Base-by-base conservation (phyloP, 2,888 invertebrate genomes). In the Tipula confusa region DNA sequence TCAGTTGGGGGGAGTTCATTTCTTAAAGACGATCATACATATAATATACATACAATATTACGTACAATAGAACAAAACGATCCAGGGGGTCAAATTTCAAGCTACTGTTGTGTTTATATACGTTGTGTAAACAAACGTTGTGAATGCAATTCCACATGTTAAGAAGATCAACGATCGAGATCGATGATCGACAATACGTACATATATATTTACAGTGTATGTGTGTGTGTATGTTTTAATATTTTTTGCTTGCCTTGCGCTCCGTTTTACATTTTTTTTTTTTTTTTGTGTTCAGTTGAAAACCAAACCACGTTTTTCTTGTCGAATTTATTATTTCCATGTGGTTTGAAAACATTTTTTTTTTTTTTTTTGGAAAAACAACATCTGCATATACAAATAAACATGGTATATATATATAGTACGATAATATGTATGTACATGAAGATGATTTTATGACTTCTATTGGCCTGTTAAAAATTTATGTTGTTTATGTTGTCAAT, bases 91-190 rank as follows among this genome's bases (percentile, higher is more conserved):
- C 64, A 64, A 24, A 64, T 9, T 24, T 64, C 64, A 24, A 24
- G 64, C 64, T 64, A 64, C 64, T 18, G 64, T 64, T 64, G 64
- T 38, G 9, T 64, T 24, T 64, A 64, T 24, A 64, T 64, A 64
- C 11, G 24, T 64, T 64, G 64, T 64, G 64, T 64, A 64, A 64
- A 64, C 64, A 64, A 64, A 64, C 24, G 24, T 64, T 64, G n/a
- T n/a, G 64, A 64, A 64, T 64, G 64, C 64, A 64, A 64, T 64
- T 64, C 64, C 64, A 64, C 64, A 64, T 64, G 64, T 64, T 64
- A 64, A 64, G 64, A 64, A 64, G 64, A 64, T 64, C 64, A 64
- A 64, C 64, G 64, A 64, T 64, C 64, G 64, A 64, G 64, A 64
- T 64, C 64, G 64, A 64, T 64, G 64, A 64, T 64, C 64, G 64